Conservation (phyloP, 2,113 vertebrate genomes). For the Chloebia gouldiae region DNA sequence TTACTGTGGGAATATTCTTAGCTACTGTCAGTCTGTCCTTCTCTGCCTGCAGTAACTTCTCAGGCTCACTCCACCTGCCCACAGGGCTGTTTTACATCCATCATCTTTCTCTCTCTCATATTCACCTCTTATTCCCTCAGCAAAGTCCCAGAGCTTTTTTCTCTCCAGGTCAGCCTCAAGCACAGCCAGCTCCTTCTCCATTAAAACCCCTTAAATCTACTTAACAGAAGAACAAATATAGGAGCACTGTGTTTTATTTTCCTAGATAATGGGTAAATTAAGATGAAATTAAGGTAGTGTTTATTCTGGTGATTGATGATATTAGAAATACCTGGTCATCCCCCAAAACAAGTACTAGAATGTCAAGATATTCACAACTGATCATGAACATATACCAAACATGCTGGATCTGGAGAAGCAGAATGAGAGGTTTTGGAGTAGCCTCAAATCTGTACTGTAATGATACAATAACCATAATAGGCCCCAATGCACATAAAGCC, state of each 20-base stretch:
- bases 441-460: neutral
- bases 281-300: neutral
- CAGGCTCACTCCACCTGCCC: neutral
- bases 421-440: neutral
- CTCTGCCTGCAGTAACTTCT: neutral
- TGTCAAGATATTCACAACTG: neutral
- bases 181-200: neutral
- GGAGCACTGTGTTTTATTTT: neutral
- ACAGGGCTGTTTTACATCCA: neutral
- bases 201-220: neutral
- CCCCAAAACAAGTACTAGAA: neutral
- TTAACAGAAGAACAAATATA: neutral
- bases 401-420: neutral
- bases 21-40: neutral
- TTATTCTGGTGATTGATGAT: neutral
- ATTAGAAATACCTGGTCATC: neutral
- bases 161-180: neutral
- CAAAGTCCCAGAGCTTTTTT: neutral
- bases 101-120: neutral
- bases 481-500: neutral
- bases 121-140: neutral
- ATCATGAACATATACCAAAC: neutral
- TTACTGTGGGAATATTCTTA: neutral
- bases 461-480: constrained; percentile 8
- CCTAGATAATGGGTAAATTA: neutral